phyloP scores from a whole-genome alignment of 2,113 vertebrate species.

The Xiphophorus maculatus region DNA sequence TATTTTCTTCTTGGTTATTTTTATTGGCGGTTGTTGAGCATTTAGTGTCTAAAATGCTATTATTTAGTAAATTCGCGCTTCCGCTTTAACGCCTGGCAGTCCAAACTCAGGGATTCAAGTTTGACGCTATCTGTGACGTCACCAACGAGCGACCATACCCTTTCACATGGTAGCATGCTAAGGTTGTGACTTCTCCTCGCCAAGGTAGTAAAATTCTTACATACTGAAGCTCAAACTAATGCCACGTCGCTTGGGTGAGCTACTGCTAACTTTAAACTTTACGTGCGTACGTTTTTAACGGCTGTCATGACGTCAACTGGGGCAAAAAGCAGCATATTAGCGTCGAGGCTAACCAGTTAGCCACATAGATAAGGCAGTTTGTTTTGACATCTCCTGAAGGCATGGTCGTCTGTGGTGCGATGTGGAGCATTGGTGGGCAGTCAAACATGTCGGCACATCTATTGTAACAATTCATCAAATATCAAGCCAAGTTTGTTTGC shows the following conservation, averaged over 20 bases:
- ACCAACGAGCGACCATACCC: slow-evolving; percentile 31
- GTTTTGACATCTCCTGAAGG: too few relatives aligned
- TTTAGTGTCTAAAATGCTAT: neutral
- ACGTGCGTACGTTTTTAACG: neutral
- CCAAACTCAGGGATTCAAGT: neutral
- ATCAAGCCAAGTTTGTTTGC: too few relatives aligned
- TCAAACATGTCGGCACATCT: neutral
- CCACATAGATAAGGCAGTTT: neutral
- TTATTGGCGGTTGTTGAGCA: too few relatives aligned
- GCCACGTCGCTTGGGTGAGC: accelerated
- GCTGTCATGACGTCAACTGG: neutral
- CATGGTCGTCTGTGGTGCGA: neutral
- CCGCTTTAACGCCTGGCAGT: neutral
- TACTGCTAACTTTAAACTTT: accelerated
- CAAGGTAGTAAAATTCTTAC: slow-evolving; percentile 20
- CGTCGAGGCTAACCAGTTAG: slow-evolving; percentile 24
- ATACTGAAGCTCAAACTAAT: neutral
- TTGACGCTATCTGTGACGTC: neutral
- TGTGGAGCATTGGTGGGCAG: neutral
- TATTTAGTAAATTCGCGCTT: neutral
- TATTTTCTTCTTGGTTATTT: neutral
- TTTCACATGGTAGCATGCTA: slow-evolving; percentile 44
- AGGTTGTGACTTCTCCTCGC: slow-evolving; percentile 4
- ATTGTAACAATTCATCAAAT: too few relatives aligned
- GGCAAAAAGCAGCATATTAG: neutral